These are phyloP conservation scores for Ichneumon xanthorius DNA, from an alignment of 2,888 invertebrate species.

Conservation along the genomic window DNA sequence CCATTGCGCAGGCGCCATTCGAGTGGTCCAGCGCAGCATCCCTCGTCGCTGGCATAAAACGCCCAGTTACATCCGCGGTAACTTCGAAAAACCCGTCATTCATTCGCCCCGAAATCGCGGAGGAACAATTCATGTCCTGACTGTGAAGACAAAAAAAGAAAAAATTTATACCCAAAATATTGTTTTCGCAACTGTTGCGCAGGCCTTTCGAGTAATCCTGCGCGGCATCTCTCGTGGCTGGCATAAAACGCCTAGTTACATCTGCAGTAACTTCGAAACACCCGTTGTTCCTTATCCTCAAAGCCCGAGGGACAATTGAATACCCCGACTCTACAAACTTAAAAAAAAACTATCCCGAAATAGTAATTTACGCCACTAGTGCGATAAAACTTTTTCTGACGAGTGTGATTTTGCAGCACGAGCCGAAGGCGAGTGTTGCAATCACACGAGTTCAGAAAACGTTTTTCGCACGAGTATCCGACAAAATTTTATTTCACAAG, in stretches of 20 bases:
- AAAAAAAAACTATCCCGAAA: too few species aligned
- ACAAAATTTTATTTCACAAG: too few species aligned
- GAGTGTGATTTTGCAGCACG: too few species aligned
- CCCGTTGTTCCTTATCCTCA: neutral
- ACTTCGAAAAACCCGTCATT: neutral
- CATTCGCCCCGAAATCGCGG: neutral
- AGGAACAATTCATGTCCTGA: slow-evolving; percentile 14
- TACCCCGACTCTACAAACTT: neutral
- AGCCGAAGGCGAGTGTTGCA: too few species aligned
- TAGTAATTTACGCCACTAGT: too few species aligned
- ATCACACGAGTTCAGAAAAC: too few species aligned
- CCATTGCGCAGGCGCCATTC: neutral
- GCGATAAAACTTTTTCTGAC: too few species aligned
- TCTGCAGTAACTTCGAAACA: neutral
- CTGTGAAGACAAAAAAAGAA: neutral
- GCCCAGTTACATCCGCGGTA: neutral
- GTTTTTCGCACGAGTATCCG: too few species aligned
- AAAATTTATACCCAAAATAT: too few species aligned
- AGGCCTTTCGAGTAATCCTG: neutral
- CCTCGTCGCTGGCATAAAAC: neutral
- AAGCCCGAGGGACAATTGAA: neutral
- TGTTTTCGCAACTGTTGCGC: too few species aligned
- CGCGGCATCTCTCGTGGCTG: neutral
- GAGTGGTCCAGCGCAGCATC: neutral
- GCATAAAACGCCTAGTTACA: slow-evolving; percentile 4